Base-by-base conservation (phyloP, 92 coral and sea anemone species). In the Siderastrea radians region DNA sequence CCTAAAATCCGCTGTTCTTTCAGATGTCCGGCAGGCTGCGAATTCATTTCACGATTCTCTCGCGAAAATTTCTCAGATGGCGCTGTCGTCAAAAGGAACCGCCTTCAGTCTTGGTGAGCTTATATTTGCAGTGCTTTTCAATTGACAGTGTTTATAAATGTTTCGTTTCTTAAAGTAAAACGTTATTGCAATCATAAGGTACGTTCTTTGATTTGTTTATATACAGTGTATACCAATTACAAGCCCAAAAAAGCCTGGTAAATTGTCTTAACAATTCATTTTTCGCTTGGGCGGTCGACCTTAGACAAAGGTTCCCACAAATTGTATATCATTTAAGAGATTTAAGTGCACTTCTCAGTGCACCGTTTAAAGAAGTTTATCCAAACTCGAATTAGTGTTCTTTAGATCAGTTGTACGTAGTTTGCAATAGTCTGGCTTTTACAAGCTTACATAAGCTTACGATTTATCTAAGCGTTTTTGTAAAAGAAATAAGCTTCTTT, bases 41-140 rank as follows among this genome's bases (percentile, higher is more conserved):
- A 78, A 71, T 83, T 86, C 90, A 47, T 96, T 87, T 87, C 93
- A 91, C 75, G 96, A 87, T 49, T 95, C 98, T 5, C 87, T 95
- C 45, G 80, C 75, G 52, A 98, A 98, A 85, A 89, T 98, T 49
- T 95, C 98, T 14, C 96, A 91, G 19, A 86, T 92, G 88, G 99
- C 98, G 11, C 78, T 80, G 6, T 70, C 75, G 13, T 92, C 99
- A 5, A 91, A 87, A 75, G 98, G 98, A 69, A 93, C 98, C 26
- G 98, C 96, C 1, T 84, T 71, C 68, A 70, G 81, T 11, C 81
- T 97, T 9, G 98, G 99, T 97, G 80, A 77, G 87, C 26, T 53
- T n/a, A 8, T n/a, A 10, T 78, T 65, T 45, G 26, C 43, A 47
- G 14, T 46, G 15, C 51, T 8, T 86, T 74, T 26, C 1, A 13